Evolutionary conservation across 2,888 invertebrate genomes (phyloP).

Genomic region (Andrena hattorfiana): DNA sequence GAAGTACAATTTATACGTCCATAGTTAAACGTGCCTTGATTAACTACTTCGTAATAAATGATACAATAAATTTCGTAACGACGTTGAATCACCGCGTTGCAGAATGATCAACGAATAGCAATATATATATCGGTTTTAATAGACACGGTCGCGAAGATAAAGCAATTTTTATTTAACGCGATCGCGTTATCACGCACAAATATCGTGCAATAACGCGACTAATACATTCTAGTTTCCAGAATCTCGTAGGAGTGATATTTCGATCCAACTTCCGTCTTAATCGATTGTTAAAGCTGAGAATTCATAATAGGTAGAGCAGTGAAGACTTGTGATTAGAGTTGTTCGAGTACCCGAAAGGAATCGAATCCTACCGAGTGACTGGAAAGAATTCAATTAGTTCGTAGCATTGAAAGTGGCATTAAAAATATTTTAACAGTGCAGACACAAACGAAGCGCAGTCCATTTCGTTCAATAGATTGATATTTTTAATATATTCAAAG

Average conservation of each 20-base stretch:
- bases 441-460: not conserved
- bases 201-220: constrained; percentile 4
- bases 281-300: constrained; percentile 5
- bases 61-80: not conserved
- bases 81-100: constrained; percentile 13
- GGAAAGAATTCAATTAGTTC: constrained; percentile 1
- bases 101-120: not conserved
- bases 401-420: not conserved
- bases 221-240: not conserved
- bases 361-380: not conserved
- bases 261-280: constrained; percentile 25
- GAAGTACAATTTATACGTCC: not conserved
- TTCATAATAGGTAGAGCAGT: constrained; percentile 3
- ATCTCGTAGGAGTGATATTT: not conserved
- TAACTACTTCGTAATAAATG: not conserved
- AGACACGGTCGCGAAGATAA: not conserved
- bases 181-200: constrained; percentile 9
- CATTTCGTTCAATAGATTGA: too few relatives aligned
- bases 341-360: too few relatives aligned
- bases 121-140: constrained; percentile 22
- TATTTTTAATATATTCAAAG: too few relatives aligned
- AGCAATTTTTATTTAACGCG: constrained; percentile 13
- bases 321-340: constrained; percentile 2
- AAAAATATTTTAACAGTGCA: not conserved
- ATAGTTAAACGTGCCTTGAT: not conserved